phyloP scores from a whole-genome alignment of 2,888 invertebrate species.

The Drosophila gaucha region DNA sequence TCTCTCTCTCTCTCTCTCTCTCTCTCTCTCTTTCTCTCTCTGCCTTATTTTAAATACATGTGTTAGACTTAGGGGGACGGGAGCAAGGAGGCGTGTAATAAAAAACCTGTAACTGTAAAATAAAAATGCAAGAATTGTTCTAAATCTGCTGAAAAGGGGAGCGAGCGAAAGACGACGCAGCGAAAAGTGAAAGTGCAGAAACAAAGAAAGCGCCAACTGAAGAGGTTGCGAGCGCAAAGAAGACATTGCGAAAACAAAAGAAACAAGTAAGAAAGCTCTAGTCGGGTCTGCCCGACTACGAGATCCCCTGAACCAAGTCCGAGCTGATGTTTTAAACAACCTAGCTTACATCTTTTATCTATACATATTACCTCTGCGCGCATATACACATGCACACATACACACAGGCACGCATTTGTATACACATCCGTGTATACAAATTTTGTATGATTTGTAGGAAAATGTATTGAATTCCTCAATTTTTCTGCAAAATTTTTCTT shows the following conservation, averaged over 20 bases:
- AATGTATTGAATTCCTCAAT: too few relatives aligned
- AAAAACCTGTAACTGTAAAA: constrained; percentile 24
- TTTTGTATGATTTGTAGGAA: too few relatives aligned
- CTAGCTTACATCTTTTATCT: too few relatives aligned
- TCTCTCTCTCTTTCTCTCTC: background rate
- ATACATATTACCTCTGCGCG: too few relatives aligned
- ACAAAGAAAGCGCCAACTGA: constrained; percentile 19
- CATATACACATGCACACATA: too few relatives aligned
- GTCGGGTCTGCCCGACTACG: too few relatives aligned
- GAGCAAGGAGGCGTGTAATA: background rate
- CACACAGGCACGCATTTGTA: too few relatives aligned
- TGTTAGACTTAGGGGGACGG: background rate
- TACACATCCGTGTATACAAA: too few relatives aligned
- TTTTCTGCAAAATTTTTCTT: too few relatives aligned
- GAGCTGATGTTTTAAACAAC: too few relatives aligned
- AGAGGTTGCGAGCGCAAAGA: constrained; percentile 10
- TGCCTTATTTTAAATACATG: constrained; percentile 26
- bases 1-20: background rate
- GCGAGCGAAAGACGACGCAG: constrained; percentile 6
- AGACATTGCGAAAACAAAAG: constrained; percentile 4
- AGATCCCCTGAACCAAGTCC: too few relatives aligned
- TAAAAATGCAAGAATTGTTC: constrained; percentile 71
- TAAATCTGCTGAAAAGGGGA: constrained; percentile 51
- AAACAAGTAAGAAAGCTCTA: background rate
- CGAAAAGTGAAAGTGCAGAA: constrained; percentile 67